Percentiles rank a stretch among this genome's conserved stretches.
These are phyloP conservation scores for Brachypteracias leptosomus DNA, from an alignment of 2,113 vertebrate species.

Conservation along the genomic window DNA sequence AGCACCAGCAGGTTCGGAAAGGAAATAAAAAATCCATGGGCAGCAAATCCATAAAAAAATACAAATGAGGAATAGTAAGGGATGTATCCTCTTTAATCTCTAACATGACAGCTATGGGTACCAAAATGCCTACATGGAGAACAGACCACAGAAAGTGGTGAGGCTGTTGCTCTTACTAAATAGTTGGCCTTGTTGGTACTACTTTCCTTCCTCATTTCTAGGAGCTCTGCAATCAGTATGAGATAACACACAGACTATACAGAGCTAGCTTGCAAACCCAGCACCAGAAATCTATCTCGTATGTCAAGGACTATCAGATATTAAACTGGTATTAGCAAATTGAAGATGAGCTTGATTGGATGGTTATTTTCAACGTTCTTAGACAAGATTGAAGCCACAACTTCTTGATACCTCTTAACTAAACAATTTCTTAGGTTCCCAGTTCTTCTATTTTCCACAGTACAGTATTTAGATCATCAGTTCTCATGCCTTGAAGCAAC, in stretches of 20 bases:
- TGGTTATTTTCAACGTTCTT: background rate
- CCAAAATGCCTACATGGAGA: background rate
- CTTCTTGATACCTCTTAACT: background rate
- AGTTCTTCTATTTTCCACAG: background rate
- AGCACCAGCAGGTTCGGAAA: background rate
- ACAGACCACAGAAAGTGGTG: background rate
- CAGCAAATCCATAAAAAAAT: background rate
- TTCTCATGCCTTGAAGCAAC: background rate
- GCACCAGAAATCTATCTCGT: background rate
- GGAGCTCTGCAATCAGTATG: background rate
- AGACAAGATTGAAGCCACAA: background rate
- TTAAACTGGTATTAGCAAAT: background rate
- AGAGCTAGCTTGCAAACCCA: background rate
- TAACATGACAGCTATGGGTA: background rate
- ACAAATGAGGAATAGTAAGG: background rate
- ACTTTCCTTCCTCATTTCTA: background rate
- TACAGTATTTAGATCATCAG: background rate
- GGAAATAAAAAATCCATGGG: background rate
- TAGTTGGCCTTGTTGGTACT: background rate
- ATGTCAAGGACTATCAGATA: background rate
- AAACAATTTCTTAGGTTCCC: background rate
- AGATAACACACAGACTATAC: background rate
- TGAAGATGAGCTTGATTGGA: background rate
- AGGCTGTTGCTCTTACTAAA: background rate
- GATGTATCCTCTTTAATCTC: background rate